Evolutionary conservation across 2,888 invertebrate species (phyloP).

Genomic region (Chirona hameri): DNA sequence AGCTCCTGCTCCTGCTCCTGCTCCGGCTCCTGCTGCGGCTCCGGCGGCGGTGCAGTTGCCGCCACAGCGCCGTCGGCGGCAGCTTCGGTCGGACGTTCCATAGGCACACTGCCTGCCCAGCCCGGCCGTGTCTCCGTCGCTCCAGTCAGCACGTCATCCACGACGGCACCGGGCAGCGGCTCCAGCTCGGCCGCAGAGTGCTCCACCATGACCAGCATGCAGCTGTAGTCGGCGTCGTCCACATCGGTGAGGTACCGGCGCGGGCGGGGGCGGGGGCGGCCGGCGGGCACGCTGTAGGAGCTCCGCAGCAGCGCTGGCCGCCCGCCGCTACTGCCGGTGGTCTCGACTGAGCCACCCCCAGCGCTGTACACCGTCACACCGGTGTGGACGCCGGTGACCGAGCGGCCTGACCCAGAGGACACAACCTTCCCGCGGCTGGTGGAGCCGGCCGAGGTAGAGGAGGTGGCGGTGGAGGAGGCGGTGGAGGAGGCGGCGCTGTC

Average conservation of each 20-base stretch:
- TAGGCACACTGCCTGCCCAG: too few relatives aligned
- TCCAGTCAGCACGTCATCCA: background rate
- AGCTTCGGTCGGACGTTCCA: background rate
- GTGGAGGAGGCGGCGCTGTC: background rate
- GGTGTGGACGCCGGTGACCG: background rate
- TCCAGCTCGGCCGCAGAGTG: background rate
- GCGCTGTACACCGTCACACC: background rate
- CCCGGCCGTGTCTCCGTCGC: background rate
- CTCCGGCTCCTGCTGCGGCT: background rate
- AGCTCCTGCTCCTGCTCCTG: background rate
- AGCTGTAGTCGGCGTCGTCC: background rate
- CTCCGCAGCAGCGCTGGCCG: background rate
- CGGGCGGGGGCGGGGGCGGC: background rate
- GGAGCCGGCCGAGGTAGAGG: background rate
- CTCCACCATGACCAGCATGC: constrained; percentile 22
- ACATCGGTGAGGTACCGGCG: background rate
- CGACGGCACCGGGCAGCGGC: background rate
- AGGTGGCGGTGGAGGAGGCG: too few relatives aligned
- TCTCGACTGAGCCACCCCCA: background rate
- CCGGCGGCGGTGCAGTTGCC: background rate
- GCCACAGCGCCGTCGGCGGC: background rate
- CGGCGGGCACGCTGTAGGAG: background rate
- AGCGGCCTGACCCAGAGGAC: background rate
- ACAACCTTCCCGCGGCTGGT: too few relatives aligned
- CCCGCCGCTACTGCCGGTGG: background rate